Evolutionary conservation across 1,140 invertebrate species (phyloP).

Genomic region (Pseudoatta argentina): DNA sequence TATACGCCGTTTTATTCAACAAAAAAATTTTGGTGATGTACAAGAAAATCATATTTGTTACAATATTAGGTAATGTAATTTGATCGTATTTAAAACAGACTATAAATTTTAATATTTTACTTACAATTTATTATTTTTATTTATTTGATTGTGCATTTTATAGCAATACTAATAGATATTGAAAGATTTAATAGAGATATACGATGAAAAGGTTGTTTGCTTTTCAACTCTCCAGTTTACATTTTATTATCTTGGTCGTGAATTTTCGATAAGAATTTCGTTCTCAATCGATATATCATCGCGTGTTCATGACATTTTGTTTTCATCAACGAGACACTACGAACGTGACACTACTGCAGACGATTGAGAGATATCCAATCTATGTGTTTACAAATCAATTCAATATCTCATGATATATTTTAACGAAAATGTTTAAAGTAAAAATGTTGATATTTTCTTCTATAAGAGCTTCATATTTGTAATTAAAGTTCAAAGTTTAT

Average conservation of each 20-base stretch:
- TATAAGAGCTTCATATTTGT: background rate
- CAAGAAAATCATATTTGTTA: background rate
- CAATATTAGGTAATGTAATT: background rate
- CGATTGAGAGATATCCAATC: background rate
- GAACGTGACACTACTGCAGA: background rate
- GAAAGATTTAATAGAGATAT: background rate
- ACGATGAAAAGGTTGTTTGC: constrained; percentile 3
- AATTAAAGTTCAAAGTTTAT: constrained; percentile 6
- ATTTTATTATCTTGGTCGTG: background rate
- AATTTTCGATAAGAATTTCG: constrained; percentile 21
- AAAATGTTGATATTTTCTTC: background rate
- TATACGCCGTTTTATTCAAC: background rate
- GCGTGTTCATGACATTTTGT: constrained; percentile 20
- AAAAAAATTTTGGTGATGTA: background rate
- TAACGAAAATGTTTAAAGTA: background rate
- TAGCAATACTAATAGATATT: background rate
- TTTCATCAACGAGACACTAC: constrained; percentile 8
- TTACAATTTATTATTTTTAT: background rate
- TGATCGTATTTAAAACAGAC: background rate
- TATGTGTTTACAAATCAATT: background rate
- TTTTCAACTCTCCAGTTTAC: constrained; percentile 17
- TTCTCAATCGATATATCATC: background rate
- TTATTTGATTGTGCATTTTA: background rate
- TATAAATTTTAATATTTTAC: background rate
- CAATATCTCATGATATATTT: background rate